Base-by-base conservation (phyloP, 2,113 vertebrate genomes). In the Pan paniscus region DNA sequence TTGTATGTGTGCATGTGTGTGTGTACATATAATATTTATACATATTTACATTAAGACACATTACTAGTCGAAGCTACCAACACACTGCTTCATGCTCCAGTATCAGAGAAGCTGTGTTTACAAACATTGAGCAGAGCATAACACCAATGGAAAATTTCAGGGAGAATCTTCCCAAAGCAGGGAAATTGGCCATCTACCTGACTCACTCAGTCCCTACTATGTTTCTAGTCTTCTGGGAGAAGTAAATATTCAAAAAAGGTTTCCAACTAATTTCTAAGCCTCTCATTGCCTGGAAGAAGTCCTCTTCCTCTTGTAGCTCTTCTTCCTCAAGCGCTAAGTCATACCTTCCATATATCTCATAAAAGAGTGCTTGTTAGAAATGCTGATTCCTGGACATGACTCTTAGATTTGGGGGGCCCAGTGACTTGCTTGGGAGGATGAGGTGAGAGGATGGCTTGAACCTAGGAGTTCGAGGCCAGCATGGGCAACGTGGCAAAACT, bases 11-110 rank as follows among this genome's bases (percentile, higher is more conserved):
- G 52, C 30, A 72, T 81, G 12, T 75, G 72, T 27, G 13, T 76
- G 22, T 43, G 10, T 38, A 27, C 11, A 27, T 67, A 30, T 6
- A 30, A 67, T 14, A 18, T 17, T 38, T 57, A 93, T 35, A 59
- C 35, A 85, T 91, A 93, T 93, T 94, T 96, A 96, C 48, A 89
- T 94, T 84, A 94, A 95, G 78, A 38, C 32, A 90, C 61, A 82
- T 97, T 89, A 93, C 72, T 68, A 90, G 67, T 88, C 81, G 94
- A 73, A 96, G 46, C 68, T 55, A 52, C 50, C 0, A 20, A 86
- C 1, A 8, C 32, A 80, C 59, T 55, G 78, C n/a, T 95, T 59
- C 68, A 25, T 64, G 76, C 55, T 90, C 25, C 43, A 55, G 22
- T 20, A 57, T 96, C 40, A 79, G 83, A 81, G 78, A 89, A 38